Evolutionary conservation across 2,113 vertebrate species (phyloP).

Genomic region (Sus scrofa): T2T-Sscrofa CM000823.6:9307501-9308000

Average conservation of each 20-base stretch:
- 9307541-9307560: not conserved
- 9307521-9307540: not conserved
- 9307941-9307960: conserved; percentile 89
- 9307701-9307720: conserved; percentile 28
- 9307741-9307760: conserved; percentile 69
- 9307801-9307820: conserved; percentile 76
- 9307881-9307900: conserved; percentile 91
- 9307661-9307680: conserved; percentile 60
- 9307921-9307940: conserved; percentile 91
- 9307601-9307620: conserved; percentile 32
- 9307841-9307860: conserved; percentile 81
- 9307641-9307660: conserved; percentile 37
- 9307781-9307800: conserved; percentile 86
- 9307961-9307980: conserved; percentile 89
- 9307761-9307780: conserved; percentile 76
- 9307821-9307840: conserved; percentile 84
- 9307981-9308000: conserved; percentile 92
- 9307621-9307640: conserved; percentile 52
- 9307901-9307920: conserved; percentile 91
- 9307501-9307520: not conserved
- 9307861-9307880: conserved; percentile 91
- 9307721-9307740: conserved; percentile 82
- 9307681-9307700: conserved; percentile 59
- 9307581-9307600: conserved; percentile 55
- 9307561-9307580: conserved; percentile 18